Evolutionary conservation across 2,113 vertebrate genomes (phyloP), one percentile per base, ranked within the genome.

Genomic region (Mastomys coucha): DNA sequence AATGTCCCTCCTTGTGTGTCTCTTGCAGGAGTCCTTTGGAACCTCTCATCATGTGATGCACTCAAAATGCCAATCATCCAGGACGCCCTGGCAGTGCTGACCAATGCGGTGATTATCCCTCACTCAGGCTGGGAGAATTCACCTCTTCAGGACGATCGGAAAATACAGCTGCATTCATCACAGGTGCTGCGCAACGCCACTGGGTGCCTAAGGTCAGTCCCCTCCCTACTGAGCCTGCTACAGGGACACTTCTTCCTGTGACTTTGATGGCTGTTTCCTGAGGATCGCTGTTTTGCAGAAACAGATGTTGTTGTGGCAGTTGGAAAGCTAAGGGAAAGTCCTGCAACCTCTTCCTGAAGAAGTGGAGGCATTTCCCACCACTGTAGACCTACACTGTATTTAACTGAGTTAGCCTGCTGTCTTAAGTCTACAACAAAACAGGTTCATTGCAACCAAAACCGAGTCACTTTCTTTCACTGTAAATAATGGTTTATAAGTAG

Each of bases 61-160:
- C 99, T 99, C 97, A 99, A 99, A 98, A 99, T 99, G 99, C 99
- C 99, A 95, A 99, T 99, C 98, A 99, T 99, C 98, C 99, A 99
- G 98, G 99, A 99, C 80, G 99, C 99, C 91, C 99, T 99, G 53
- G 99, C 99, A 6, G 99, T 99, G 97, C 98, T 99, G 98, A 99
- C 99, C 98, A 99, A 99, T 26, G 99, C 99, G 1, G 99, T 99
- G 98, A 99, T 99, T 97, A 99, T 99, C 97, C 99, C 99, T 63
- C 99, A 99, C 98, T 99, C 99, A 0, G 99, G 99, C 97, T 99
- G 99, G 99, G 99, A 99, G 97, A 99, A 99, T 92, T 99, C 99
- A 69, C 99, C 99, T 0, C 99, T 99, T 92, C 99, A 99, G 94
- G 99, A 99, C 22, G 99, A 99, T 97, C 99, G 99, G 97, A 99